Evolutionary conservation across 37 sponge, comb jelly and placozoan species (phyloP).

Genomic region (Theonella swinhoei): DNA sequence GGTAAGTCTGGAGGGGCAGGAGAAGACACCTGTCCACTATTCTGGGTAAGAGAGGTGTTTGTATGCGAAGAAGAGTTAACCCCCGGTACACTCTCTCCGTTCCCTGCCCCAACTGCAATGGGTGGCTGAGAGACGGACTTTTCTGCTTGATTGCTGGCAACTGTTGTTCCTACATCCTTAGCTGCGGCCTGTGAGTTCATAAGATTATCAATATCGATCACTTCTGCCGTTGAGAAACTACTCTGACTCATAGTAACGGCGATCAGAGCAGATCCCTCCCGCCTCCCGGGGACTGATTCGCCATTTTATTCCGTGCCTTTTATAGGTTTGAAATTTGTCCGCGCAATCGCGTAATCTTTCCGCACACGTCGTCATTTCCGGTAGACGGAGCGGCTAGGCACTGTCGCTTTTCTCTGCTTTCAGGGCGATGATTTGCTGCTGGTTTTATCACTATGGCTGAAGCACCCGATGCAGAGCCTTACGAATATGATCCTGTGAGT

Average conservation of each 20-base stretch:
- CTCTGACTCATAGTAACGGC: slow-evolving; percentile 12
- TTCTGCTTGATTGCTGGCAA: slow-evolving; percentile 13
- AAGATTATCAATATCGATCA: slow-evolving; percentile 25
- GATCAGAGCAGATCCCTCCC: slow-evolving; percentile 48
- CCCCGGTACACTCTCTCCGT: background rate
- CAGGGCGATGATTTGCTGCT: background rate
- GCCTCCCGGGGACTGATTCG: background rate
- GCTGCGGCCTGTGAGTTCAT: slow-evolving; percentile 38
- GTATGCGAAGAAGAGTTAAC: background rate
- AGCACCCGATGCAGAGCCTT: slow-evolving; percentile 33
- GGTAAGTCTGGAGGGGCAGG: background rate
- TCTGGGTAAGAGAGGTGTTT: background rate
- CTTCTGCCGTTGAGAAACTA: slow-evolving; percentile 20
- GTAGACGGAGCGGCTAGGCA: too few species aligned
- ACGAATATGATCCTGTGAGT: slow-evolving; percentile 1
- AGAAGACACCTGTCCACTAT: slow-evolving; percentile 6
- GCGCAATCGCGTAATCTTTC: slow-evolving; percentile 17
- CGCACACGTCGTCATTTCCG: slow-evolving; percentile 1
- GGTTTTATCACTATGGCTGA: too few species aligned
- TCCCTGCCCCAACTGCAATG: background rate
- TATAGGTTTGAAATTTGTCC: slow-evolving; percentile 22
- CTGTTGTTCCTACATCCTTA: slow-evolving; percentile 1
- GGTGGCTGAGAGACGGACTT: background rate
- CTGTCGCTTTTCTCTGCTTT: too few species aligned
- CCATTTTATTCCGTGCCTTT: slow-evolving; percentile 32